Percentiles rank a stretch among this genome's conserved stretches.
Evolutionary conservation across 1,140 invertebrate genomes (phyloP).

Genomic region (Battus philenor): DNA sequence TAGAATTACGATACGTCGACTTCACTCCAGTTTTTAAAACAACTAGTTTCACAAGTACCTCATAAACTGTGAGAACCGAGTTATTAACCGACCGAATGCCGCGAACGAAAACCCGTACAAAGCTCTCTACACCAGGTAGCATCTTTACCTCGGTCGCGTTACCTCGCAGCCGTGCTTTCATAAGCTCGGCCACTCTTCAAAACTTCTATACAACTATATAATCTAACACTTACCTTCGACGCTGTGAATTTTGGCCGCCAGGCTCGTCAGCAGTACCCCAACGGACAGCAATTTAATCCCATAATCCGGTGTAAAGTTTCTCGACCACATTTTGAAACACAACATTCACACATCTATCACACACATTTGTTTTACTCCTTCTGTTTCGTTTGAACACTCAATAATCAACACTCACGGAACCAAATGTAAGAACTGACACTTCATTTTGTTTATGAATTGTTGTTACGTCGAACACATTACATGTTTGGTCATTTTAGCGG

Average conservation of each 20-base stretch:
- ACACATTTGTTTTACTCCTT: slow-evolving; percentile 74
- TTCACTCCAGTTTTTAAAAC: slow-evolving; percentile 71
- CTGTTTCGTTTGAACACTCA: slow-evolving; percentile 61
- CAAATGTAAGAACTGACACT: slow-evolving; percentile 72
- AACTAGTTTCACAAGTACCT: slow-evolving; percentile 69
- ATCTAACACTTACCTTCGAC: slow-evolving; percentile 59
- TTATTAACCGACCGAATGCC: slow-evolving; percentile 47
- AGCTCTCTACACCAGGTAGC: slow-evolving; percentile 32
- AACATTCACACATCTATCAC: slow-evolving; percentile 73
- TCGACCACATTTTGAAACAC: slow-evolving; percentile 73
- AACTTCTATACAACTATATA: slow-evolving; percentile 27
- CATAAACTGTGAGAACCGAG: slow-evolving; percentile 65
- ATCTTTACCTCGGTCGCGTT: slow-evolving; percentile 42
- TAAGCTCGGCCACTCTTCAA: slow-evolving; percentile 51
- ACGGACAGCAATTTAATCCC: slow-evolving; percentile 63
- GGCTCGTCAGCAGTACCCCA: slow-evolving; percentile 45
- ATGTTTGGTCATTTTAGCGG: slow-evolving; percentile 69
- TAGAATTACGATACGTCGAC: slow-evolving; percentile 65
- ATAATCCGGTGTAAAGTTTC: slow-evolving; percentile 75
- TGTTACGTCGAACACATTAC: slow-evolving; percentile 59
- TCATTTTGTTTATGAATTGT: slow-evolving; percentile 71
- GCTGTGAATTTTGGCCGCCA: slow-evolving; percentile 52
- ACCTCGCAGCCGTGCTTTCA: slow-evolving; percentile 57
- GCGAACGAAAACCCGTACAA: slow-evolving; percentile 25
- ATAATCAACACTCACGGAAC: slow-evolving; percentile 70